Evolutionary conservation across 2,797 vertebrate species (phyloP).

Genomic region (Ptychobarbus kaznakovi): DNA sequence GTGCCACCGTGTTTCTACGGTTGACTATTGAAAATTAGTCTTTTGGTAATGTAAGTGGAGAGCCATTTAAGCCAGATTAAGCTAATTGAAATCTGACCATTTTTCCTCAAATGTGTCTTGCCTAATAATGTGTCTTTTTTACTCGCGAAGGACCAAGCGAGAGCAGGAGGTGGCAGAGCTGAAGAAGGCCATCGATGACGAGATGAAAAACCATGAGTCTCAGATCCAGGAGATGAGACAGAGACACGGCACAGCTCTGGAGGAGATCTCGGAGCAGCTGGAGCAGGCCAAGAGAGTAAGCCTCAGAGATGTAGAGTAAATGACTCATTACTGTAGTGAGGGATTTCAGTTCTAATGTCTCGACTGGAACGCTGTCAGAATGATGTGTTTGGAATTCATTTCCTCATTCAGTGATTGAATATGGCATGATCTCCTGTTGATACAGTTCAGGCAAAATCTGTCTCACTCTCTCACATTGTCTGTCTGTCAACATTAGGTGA

Average conservation of each 20-base stretch:
- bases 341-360: neutral
- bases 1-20: neutral
- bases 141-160: slow-evolving; percentile 84
- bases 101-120: neutral
- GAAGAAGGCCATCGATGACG: slow-evolving; percentile 96
- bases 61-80: neutral
- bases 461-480: neutral
- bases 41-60: neutral
- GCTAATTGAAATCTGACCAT: neutral
- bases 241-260: slow-evolving; percentile 86
- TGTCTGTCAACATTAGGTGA: slow-evolving; percentile 79
- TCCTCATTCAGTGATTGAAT: neutral
- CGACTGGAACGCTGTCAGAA: slow-evolving; percentile 1
- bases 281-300: slow-evolving; percentile 96
- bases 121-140: neutral
- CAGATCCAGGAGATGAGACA: slow-evolving; percentile 97
- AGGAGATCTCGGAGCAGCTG: slow-evolving; percentile 94
- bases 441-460: neutral
- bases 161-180: slow-evolving; percentile 97
- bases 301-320: neutral
- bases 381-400: slow-evolving; percentile 17
- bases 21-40: neutral
- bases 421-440: neutral
- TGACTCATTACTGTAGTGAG: slow-evolving; percentile 13
- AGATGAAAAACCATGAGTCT: slow-evolving; percentile 92